Conservation (phyloP, 2,888 invertebrate genomes). For the Nebria brevicollis region DNA sequence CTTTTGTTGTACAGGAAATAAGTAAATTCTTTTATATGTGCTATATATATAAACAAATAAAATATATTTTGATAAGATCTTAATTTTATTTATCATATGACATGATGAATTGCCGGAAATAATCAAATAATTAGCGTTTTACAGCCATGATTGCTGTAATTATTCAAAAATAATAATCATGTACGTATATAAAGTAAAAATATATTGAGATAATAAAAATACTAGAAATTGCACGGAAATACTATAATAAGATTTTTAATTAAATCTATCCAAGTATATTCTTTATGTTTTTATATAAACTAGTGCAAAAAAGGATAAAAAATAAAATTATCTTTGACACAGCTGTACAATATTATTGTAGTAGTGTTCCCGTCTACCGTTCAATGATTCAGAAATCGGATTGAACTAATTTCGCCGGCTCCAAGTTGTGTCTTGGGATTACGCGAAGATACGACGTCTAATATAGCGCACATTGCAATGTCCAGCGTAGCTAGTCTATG, state of each 20-base stretch:
- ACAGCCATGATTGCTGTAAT: no score
- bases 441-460: constrained; percentile 36
- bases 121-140: no score
- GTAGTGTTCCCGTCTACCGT: constrained; percentile 20
- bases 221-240: neutral
- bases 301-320: neutral
- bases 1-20: no score
- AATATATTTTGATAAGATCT: no score
- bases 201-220: neutral
- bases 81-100: no score
- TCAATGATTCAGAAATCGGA: constrained; percentile 45
- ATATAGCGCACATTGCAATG: constrained; percentile 13
- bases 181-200: no score
- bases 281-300: neutral
- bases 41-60: no score
- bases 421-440: constrained; percentile 32
- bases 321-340: neutral
- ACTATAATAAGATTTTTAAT: neutral
- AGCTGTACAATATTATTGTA: neutral
- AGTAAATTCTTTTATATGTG: no score
- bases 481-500: neutral
- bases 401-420: constrained; percentile 42
- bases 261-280: neutral
- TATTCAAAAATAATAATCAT: no score
- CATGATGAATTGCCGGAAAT: no score